A percentile compares a stretch with the other conserved stretches of the same genome.
phyloP scores from a whole-genome alignment of 2,113 vertebrate genomes.

The Chloropsis hardwickii region DNA sequence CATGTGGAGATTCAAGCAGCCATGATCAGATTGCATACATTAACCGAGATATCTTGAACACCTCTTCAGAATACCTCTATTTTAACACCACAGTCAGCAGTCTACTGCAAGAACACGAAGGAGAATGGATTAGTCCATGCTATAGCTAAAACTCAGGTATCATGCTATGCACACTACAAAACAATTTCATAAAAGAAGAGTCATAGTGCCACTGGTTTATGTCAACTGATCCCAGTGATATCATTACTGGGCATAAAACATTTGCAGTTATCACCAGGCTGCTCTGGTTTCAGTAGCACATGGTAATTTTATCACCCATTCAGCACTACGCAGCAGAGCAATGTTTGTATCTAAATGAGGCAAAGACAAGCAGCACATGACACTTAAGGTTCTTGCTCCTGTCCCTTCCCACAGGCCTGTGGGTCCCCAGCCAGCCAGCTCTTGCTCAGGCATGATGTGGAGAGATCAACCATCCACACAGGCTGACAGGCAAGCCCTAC shows the following conservation, averaged over 20 bases:
- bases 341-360: not conserved
- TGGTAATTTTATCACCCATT: not conserved
- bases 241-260: not conserved
- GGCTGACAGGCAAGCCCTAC: fast-evolving
- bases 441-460: fast-evolving
- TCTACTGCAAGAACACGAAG: not conserved
- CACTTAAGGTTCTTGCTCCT: not conserved
- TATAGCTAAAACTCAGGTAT: not conserved
- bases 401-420: not conserved
- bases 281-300: not conserved
- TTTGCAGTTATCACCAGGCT: not conserved
- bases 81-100: not conserved
- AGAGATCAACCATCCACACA: fast-evolving
- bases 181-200: not conserved
- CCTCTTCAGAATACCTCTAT: not conserved
- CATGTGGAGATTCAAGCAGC: not conserved
- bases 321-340: not conserved
- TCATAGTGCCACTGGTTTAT: not conserved
- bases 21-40: not conserved
- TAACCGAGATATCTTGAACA: fast-evolving
- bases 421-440: not conserved
- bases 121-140: not conserved
- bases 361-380: not conserved
- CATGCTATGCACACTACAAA: fast-evolving
- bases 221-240: not conserved